These are phyloP conservation scores for Micrasema longulum DNA, from an alignment of 1,140 invertebrate species.

Conservation along the genomic window DNA sequence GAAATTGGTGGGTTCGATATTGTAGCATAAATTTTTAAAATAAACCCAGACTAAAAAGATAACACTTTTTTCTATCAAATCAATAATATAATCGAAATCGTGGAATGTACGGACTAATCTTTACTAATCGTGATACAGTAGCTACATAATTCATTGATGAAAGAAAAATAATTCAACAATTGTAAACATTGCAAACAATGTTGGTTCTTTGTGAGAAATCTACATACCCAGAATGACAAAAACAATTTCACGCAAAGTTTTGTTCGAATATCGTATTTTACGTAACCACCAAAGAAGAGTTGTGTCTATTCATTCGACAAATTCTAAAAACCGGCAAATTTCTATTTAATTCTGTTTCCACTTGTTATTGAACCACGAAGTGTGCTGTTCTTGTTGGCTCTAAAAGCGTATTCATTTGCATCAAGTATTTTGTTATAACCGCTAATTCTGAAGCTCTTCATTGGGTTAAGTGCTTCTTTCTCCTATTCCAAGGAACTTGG, in stretches of 20 bases:
- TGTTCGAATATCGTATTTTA: background rate
- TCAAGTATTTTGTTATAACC: constrained; percentile 49
- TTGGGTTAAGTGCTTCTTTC: constrained; percentile 29
- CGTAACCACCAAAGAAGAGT: constrained; percentile 14
- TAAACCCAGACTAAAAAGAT: too few species aligned
- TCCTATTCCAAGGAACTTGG: constrained; percentile 9
- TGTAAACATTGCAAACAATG: too few species aligned
- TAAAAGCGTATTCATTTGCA: constrained; percentile 52
- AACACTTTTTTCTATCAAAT: too few species aligned
- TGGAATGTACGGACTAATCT: too few species aligned
- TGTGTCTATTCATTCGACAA: constrained; percentile 51
- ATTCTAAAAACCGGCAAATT: constrained; percentile 54
- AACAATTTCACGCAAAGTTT: background rate
- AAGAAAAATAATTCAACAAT: too few species aligned
- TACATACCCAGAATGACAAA: too few species aligned
- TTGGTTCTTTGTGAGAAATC: too few species aligned
- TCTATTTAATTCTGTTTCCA: constrained; percentile 54
- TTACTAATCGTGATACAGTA: too few species aligned
- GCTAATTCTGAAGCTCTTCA: constrained; percentile 39
- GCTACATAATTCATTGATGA: too few species aligned
- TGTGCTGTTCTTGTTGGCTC: constrained; percentile 38
- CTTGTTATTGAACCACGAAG: constrained; percentile 46
- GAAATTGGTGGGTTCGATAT: too few species aligned
- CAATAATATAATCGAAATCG: too few species aligned
- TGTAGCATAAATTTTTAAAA: too few species aligned